Conservation (phyloP, 2,888 invertebrate genomes). For the Cantharis rustica region DNA sequence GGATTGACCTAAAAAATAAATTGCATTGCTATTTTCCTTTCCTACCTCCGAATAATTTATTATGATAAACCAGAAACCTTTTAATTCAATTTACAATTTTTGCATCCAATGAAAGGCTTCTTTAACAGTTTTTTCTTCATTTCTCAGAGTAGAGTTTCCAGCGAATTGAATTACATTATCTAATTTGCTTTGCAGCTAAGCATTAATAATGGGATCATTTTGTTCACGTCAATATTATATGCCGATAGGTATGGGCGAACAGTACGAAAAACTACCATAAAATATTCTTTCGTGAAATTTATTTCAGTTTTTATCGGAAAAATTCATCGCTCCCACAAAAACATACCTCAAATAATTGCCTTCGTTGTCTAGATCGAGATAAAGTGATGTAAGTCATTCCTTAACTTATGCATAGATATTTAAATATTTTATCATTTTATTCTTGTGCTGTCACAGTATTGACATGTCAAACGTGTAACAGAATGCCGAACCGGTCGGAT, state of each 20-base stretch:
- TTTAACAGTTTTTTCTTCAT: neutral
- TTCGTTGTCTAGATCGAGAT: neutral
- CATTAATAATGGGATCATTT: neutral
- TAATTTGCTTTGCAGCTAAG: neutral
- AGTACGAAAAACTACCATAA: neutral
- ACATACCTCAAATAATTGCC: neutral
- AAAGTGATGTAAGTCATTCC: neutral
- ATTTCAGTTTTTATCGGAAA: neutral
- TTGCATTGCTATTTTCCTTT: neutral
- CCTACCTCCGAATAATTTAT: neutral
- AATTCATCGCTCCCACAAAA: neutral
- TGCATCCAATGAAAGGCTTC: neutral
- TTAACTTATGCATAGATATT: neutral
- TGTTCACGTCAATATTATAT: neutral
- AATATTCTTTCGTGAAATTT: too few species aligned
- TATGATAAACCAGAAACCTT: neutral
- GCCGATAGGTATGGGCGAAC: neutral
- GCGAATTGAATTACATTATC: neutral
- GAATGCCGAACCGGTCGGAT: neutral
- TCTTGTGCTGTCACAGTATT: neutral
- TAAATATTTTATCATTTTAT: neutral
- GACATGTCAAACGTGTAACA: neutral
- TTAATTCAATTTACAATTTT: neutral
- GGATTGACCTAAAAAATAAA: neutral
- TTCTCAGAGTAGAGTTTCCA: neutral